These are phyloP conservation scores for Actinostola sp. DNA, from an alignment of 92 coral and sea anemone species.

Conservation along the genomic window DNA sequence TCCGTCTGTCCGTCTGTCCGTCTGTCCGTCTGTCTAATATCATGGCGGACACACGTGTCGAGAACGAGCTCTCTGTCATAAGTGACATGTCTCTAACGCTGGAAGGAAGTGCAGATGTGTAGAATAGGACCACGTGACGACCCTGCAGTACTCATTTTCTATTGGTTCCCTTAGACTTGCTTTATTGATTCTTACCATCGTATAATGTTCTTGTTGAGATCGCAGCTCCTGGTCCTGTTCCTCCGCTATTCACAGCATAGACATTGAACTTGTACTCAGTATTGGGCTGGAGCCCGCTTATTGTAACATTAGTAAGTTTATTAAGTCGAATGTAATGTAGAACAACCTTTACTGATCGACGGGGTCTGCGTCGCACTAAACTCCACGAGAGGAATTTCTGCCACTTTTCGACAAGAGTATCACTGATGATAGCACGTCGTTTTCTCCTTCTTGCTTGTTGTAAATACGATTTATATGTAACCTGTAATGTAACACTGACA, in stretches of 20 bases:
- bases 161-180: too few species aligned
- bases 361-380: constrained; percentile 3
- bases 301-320: constrained; percentile 18
- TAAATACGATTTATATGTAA: neutral
- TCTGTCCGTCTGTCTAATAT: too few species aligned
- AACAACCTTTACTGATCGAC: constrained; percentile 2
- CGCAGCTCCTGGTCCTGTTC: constrained; percentile 18
- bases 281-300: constrained; percentile 41
- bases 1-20: too few species aligned
- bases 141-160: too few species aligned
- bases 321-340: neutral
- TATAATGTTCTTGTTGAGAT: constrained; percentile 24
- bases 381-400: neutral
- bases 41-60: too few species aligned
- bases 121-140: too few species aligned
- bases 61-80: too few species aligned
- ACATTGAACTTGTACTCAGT: constrained; percentile 24
- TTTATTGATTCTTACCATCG: constrained; percentile 49
- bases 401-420: too few species aligned
- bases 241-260: constrained; percentile 50
- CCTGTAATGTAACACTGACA: too few species aligned
- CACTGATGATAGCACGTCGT: neutral
- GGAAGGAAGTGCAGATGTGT: too few species aligned
- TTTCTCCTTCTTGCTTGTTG: too few species aligned
- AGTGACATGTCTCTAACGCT: too few species aligned